Conservation (phyloP, 2,113 vertebrate species). For the Chaenocephalus aceratus region DNA sequence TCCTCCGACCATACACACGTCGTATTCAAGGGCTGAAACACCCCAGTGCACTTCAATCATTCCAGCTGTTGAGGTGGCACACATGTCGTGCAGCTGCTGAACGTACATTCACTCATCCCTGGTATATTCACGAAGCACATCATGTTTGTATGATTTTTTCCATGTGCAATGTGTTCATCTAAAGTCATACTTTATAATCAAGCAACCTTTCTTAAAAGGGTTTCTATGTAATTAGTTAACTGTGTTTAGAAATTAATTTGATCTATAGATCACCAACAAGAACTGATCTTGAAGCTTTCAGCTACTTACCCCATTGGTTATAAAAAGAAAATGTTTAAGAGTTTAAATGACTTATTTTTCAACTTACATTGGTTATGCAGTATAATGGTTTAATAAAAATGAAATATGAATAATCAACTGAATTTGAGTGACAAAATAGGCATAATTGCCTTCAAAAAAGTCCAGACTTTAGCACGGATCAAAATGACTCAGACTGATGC, state of each 20-base stretch:
- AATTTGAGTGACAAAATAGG: not conserved
- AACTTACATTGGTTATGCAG: not conserved
- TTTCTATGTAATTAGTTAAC: not conserved
- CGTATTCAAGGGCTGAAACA: constrained; percentile 73
- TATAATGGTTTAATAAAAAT: not conserved
- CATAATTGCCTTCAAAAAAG: not conserved
- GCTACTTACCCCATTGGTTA: not conserved
- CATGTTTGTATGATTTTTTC: constrained; percentile 11
- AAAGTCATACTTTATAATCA: not conserved
- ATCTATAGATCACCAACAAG: too few species aligned
- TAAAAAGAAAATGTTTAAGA: not conserved
- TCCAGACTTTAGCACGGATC: not conserved
- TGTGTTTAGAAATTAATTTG: not conserved
- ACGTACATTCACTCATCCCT: constrained; percentile 55
- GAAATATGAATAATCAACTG: not conserved
- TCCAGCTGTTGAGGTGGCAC: constrained; percentile 62
- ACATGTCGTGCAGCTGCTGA: constrained; percentile 42
- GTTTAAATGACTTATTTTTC: not conserved
- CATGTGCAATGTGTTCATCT: constrained; percentile 9
- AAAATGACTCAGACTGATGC: constrained; percentile 4
- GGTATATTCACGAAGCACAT: constrained; percentile 24
- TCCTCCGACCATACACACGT: constrained; percentile 49
- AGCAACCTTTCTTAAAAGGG: not conserved
- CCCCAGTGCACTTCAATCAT: constrained; percentile 81
- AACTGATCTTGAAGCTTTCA: not conserved